Conservation (phyloP, 2,888 invertebrate species). For the Diaprepes abbreviatus region DNA sequence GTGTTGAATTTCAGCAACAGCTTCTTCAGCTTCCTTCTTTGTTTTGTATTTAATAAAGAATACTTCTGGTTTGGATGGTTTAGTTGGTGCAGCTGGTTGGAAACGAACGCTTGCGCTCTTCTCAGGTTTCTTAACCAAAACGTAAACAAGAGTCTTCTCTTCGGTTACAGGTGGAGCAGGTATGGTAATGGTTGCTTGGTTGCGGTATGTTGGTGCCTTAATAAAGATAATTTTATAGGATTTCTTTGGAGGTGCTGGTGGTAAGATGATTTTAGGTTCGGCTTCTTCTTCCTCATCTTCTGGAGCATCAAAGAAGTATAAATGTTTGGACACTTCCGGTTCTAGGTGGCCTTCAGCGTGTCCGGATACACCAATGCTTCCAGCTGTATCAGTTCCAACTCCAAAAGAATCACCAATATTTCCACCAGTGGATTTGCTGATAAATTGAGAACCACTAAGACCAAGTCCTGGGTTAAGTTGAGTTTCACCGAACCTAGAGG, state of each 20-base stretch:
- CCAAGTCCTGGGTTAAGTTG: constrained; percentile 7
- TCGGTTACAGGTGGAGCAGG: constrained; percentile 77
- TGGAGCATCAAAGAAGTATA: constrained; percentile 47
- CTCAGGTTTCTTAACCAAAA: constrained; percentile 89
- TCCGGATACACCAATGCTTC: not conserved
- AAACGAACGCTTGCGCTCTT: constrained; percentile 85
- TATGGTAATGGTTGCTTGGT: constrained; percentile 26
- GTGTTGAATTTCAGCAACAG: constrained; percentile 48
- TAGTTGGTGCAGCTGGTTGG: constrained; percentile 84
- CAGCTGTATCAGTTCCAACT: constrained; percentile 26
- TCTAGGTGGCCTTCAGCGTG: not conserved
- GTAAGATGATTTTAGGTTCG: constrained; percentile 33
- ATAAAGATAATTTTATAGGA: constrained; percentile 52
- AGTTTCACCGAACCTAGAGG: not conserved
- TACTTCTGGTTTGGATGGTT: constrained; percentile 90
- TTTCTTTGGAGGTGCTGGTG: constrained; percentile 35
- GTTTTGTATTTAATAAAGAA: constrained; percentile 91
- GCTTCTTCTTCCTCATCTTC: constrained; percentile 44
- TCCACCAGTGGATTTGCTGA: constrained; percentile 30
- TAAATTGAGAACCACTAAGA: not conserved
- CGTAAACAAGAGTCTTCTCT: constrained; percentile 90
- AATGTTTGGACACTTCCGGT: constrained; percentile 38
- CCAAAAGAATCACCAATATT: constrained; percentile 38
- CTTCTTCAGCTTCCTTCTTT: constrained; percentile 69
- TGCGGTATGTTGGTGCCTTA: constrained; percentile 48